Evolutionary conservation across 2,888 invertebrate species (phyloP).

Genomic region (Oligia strigilis): DNA sequence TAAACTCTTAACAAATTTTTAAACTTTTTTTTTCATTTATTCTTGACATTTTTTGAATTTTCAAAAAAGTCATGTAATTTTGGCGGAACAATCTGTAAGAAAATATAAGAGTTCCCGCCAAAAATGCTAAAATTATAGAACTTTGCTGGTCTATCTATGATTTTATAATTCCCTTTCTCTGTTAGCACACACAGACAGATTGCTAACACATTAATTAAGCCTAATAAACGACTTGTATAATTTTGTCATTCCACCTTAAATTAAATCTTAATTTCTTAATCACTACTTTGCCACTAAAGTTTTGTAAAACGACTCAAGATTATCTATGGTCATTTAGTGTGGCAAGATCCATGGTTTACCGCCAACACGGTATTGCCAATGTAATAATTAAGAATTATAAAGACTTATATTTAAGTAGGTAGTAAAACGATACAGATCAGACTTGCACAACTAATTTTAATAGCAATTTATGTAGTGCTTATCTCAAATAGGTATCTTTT

Average conservation of each 20-base stretch:
- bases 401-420: slow-evolving; percentile 63
- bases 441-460: slow-evolving; percentile 75
- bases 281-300: slow-evolving; percentile 40
- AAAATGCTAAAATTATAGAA: background rate
- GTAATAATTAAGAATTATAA: slow-evolving; percentile 69
- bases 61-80: background rate
- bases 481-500: slow-evolving; percentile 79
- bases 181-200: background rate
- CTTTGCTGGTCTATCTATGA: no score
- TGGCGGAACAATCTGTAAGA: background rate
- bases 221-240: slow-evolving; percentile 18
- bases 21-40: no score
- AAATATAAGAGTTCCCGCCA: background rate
- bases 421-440: slow-evolving; percentile 72
- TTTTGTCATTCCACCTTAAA: slow-evolving; percentile 38
- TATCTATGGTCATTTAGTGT: slow-evolving; percentile 60
- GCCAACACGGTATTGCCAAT: slow-evolving; percentile 59
- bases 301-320: slow-evolving; percentile 52
- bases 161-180: background rate
- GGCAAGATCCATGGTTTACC: slow-evolving; percentile 56
- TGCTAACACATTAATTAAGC: slow-evolving; percentile 18
- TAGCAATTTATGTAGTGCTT: slow-evolving; percentile 74
- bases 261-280: slow-evolving; percentile 54
- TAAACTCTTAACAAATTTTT: no score
- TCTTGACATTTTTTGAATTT: background rate